These are phyloP conservation scores for Sandelia bainsii DNA, from an alignment of 2,797 vertebrate species.

Conservation along the genomic window DNA sequence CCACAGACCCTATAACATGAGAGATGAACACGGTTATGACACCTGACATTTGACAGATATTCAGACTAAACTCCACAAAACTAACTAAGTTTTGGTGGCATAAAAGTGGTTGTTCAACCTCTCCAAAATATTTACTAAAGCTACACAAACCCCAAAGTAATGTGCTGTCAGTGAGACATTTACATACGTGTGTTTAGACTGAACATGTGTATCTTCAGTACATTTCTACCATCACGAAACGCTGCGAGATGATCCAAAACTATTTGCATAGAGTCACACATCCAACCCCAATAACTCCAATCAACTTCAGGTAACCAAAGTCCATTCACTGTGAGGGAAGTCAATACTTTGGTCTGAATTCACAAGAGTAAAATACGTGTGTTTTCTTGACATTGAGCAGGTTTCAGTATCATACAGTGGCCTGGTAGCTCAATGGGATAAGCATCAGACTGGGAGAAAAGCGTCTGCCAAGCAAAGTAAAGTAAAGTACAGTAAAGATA, in stretches of 20 bases:
- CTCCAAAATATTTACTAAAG: neutral
- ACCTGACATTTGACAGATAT: neutral
- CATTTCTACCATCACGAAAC: slow-evolving; percentile 15
- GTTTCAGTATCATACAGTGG: slow-evolving; percentile 25
- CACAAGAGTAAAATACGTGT: no score
- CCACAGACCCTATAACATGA: neutral
- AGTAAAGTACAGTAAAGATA: no score
- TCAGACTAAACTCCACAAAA: neutral
- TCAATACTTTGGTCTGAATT: no score
- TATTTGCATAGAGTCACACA: slow-evolving; percentile 33
- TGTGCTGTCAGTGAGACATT: slow-evolving; percentile 6
- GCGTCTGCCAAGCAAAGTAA: no score
- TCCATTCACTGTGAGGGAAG: no score
- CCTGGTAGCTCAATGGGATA: no score
- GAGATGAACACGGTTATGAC: neutral
- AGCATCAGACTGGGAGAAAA: no score
- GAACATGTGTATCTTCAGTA: neutral
- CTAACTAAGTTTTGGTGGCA: neutral
- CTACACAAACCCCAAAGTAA: neutral
- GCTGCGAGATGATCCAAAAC: slow-evolving; percentile 40
- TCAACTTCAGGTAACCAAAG: slow-evolving; percentile 1
- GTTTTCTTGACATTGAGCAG: neutral
- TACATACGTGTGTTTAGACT: neutral
- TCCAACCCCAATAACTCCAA: slow-evolving; percentile 12
- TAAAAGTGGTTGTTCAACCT: neutral